phyloP scores from a whole-genome alignment of 2,888 invertebrate genomes.

The Hartigia nigra region DNA sequence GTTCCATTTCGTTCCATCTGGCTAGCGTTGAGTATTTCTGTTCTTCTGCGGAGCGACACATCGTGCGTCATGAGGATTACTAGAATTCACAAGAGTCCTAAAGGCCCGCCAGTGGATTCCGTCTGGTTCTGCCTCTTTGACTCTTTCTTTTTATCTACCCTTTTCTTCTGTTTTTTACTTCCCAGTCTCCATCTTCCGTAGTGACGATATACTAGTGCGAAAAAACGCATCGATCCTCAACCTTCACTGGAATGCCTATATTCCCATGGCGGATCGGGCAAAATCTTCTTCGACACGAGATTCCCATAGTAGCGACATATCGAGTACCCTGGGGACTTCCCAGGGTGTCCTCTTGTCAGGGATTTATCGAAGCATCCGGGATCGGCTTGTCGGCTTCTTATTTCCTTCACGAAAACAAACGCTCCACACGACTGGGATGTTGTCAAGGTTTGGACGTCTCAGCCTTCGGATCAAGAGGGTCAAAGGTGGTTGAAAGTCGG shows the following conservation, averaged over 20 bases:
- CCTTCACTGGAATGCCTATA: background rate
- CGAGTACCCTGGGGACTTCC: background rate
- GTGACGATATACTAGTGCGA: background rate
- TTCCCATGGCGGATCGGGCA: background rate
- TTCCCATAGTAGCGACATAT: background rate
- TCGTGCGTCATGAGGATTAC: slow-evolving; percentile 51
- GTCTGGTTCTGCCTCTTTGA: background rate
- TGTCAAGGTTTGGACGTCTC: background rate
- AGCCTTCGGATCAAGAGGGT: background rate
- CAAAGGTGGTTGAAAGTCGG: background rate
- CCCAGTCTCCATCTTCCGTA: background rate
- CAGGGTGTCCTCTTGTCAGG: background rate
- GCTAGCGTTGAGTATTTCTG: slow-evolving; percentile 49
- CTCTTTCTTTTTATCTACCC: no score
- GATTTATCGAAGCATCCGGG: background rate
- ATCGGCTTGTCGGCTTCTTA: background rate
- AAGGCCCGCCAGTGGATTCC: background rate
- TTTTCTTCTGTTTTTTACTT: background rate
- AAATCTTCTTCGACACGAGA: background rate
- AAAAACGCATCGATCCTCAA: background rate
- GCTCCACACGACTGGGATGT: background rate
- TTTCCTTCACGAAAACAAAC: background rate
- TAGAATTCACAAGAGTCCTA: slow-evolving; percentile 36
- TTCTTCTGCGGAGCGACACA: slow-evolving; percentile 35
- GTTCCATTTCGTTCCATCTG: slow-evolving; percentile 18